Evolutionary conservation across 2,888 invertebrate genomes (phyloP).

Genomic region (Cheilosia scutellata): DNA sequence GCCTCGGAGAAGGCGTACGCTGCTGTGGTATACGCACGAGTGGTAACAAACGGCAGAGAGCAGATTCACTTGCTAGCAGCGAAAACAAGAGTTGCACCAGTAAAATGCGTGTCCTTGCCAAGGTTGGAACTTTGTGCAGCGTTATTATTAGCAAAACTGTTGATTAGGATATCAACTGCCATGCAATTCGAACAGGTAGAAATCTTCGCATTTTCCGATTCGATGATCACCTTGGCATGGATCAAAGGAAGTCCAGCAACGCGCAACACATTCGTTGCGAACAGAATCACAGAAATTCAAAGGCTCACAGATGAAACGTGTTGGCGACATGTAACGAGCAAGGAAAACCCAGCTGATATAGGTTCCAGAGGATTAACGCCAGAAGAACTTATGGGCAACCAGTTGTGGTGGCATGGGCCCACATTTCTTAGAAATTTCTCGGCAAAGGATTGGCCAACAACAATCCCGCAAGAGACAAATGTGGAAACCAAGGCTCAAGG

Average conservation of each 20-base stretch:
- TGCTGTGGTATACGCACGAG: too few species aligned
- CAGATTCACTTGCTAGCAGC: background rate
- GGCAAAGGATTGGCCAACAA: background rate
- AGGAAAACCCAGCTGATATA: slow-evolving; percentile 24
- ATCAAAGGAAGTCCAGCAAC: slow-evolving; percentile 4
- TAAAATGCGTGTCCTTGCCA: background rate
- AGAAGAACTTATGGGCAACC: background rate
- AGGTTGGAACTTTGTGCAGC: slow-evolving; percentile 12
- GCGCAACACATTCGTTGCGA: background rate
- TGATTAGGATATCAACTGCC: background rate
- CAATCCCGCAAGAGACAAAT: background rate
- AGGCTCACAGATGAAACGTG: background rate
- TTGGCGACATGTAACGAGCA: slow-evolving; percentile 1
- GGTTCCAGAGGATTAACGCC: slow-evolving; percentile 16
- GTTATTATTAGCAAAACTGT: background rate
- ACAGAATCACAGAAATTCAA: background rate
- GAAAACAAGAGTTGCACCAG: background rate
- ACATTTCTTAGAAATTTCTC: background rate
- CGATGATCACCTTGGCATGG: background rate
- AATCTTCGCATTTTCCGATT: background rate
- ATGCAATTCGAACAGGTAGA: background rate
- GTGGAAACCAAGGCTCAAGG: background rate
- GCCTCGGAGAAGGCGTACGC: slow-evolving; percentile 1
- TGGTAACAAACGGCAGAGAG: too few species aligned
- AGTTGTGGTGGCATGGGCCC: background rate